A percentile compares a stretch with the other conserved stretches of the same genome.
phyloP scores from a whole-genome alignment of 2,113 vertebrate genomes.

The Toxotes jaculatrix region DNA sequence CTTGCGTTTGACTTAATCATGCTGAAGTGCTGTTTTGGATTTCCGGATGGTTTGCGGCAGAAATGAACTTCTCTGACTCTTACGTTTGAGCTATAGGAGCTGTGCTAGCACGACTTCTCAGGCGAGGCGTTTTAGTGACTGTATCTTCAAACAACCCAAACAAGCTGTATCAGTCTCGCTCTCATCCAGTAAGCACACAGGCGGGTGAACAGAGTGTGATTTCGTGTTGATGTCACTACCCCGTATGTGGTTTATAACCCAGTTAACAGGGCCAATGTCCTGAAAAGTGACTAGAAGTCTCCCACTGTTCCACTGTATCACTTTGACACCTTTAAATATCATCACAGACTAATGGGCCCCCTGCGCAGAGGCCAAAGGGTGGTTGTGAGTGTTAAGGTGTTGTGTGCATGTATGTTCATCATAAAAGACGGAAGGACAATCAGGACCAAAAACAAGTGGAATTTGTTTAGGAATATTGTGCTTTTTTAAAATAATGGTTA shows the following conservation, averaged over 20 bases:
- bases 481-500: not conserved
- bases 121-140: not conserved
- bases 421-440: not conserved
- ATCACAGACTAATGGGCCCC: slow-evolving; percentile 44
- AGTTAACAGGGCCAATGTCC: slow-evolving; percentile 23
- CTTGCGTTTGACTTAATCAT: not conserved
- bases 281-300: slow-evolving; percentile 41
- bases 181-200: not conserved
- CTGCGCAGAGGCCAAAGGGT: slow-evolving; percentile 18
- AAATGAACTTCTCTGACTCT: not conserved
- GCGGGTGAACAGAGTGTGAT: not conserved
- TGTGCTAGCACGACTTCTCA: not conserved
- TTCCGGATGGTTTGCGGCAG: not conserved
- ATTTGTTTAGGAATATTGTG: not conserved
- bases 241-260: slow-evolving; percentile 27
- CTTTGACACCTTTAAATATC: slow-evolving; percentile 62
- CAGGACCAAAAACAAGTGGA: not conserved
- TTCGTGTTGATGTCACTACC: slow-evolving; percentile 18
- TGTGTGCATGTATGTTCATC: not conserved
- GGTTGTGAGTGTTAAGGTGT: not conserved
- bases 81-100: not conserved
- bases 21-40: slow-evolving; percentile 2
- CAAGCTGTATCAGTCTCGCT: not conserved
- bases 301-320: slow-evolving; percentile 47
- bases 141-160: not conserved